Conservation (phyloP, 2,113 vertebrate genomes). For the Peucedramus taeniatus region DNA sequence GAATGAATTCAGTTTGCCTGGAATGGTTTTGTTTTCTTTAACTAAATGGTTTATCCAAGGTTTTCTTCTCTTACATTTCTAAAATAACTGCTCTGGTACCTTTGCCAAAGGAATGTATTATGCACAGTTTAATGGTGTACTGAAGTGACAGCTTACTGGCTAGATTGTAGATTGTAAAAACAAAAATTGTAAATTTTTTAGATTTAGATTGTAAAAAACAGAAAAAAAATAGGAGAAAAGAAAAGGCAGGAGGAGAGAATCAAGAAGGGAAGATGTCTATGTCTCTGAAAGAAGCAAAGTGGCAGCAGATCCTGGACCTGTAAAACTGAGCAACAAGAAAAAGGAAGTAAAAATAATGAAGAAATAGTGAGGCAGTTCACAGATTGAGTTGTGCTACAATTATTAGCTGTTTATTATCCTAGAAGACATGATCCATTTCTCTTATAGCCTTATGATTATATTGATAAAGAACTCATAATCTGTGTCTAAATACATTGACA, state of each 20-base stretch:
- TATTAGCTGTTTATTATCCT: neutral
- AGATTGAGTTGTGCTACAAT: neutral
- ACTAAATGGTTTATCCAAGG: neutral
- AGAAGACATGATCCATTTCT: neutral
- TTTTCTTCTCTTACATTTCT: neutral
- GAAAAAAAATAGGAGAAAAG: too few relatives aligned
- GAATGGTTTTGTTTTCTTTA: neutral
- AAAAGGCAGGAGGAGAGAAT: neutral
- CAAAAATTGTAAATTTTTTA: too few relatives aligned
- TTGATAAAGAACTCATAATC: neutral
- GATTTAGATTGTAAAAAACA: neutral
- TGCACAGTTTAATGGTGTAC: neutral
- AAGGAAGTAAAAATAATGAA: neutral
- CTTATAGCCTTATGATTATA: neutral
- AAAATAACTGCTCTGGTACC: neutral
- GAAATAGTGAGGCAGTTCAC: neutral
- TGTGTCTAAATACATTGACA: neutral
- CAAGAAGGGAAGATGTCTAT: accelerated
- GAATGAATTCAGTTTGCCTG: neutral
- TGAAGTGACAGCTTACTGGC: neutral
- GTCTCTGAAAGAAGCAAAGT: neutral
- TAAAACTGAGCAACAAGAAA: neutral
- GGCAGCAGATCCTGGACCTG: neutral
- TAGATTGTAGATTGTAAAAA: neutral
- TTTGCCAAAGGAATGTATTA: neutral